A percentile compares a stretch with the other conserved stretches of the same genome.
Conservation (phyloP, 1,140 invertebrate genomes). For the Drosophila takahashii region DNA sequence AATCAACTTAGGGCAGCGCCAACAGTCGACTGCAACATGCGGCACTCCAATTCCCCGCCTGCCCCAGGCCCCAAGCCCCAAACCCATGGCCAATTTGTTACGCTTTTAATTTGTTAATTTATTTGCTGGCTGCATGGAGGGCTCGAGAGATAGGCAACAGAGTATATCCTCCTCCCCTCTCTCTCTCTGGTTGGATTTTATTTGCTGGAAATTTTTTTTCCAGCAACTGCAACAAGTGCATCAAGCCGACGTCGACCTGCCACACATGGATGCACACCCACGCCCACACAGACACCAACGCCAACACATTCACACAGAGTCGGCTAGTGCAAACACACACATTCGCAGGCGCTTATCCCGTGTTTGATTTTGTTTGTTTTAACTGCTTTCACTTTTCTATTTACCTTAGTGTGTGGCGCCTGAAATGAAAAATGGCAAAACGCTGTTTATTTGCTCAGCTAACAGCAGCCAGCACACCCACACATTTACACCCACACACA, state of each 20-base stretch:
- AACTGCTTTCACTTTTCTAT: constrained; percentile 78
- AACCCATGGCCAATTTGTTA: constrained; percentile 70
- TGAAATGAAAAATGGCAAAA: constrained; percentile 76
- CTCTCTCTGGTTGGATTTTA: constrained; percentile 30
- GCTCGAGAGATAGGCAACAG: constrained; percentile 7
- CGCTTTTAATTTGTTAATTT: constrained; percentile 83
- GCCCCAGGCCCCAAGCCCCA: constrained; percentile 8
- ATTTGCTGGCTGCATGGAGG: constrained; percentile 60
- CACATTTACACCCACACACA: constrained; percentile 1
- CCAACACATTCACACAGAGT: constrained; percentile 6
- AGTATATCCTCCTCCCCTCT: constrained; percentile 9
- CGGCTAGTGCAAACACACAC: constrained; percentile 21
- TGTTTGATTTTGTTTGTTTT: constrained; percentile 77
- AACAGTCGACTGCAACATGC: constrained; percentile 44
- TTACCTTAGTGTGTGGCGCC: constrained; percentile 29
- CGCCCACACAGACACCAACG: neutral
- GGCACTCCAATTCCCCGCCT: constrained; percentile 21
- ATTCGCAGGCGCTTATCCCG: constrained; percentile 57
- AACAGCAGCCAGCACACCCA: constrained; percentile 47
- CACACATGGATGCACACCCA: constrained; percentile 43
- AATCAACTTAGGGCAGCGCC: constrained; percentile 69
- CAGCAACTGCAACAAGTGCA: constrained; percentile 68
- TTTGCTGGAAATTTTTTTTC: constrained; percentile 57
- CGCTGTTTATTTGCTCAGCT: constrained; percentile 70
- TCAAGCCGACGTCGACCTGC: constrained; percentile 51